Evolutionary conservation across 2,113 vertebrate species (phyloP).

Genomic region (Boleophthalmus pectinirostris): DNA sequence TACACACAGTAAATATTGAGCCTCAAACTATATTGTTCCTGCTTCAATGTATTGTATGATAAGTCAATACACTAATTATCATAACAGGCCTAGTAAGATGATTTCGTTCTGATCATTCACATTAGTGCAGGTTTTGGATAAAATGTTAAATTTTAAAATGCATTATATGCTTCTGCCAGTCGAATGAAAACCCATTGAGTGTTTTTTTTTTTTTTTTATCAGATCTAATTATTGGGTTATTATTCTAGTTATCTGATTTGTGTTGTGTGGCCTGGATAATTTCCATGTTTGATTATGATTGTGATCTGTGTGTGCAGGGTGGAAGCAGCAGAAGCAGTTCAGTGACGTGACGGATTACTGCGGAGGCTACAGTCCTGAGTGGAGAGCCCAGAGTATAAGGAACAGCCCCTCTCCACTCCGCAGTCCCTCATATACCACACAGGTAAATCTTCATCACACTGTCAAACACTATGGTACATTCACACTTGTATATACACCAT

Average conservation of each 20-base stretch:
- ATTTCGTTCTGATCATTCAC: no score
- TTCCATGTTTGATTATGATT: slow-evolving; percentile 17
- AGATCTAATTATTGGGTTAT: no score
- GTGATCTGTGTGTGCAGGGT: slow-evolving; percentile 46
- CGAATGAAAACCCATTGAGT: no score
- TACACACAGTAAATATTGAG: no score
- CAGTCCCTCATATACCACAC: slow-evolving; percentile 38
- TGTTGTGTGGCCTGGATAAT: slow-evolving; percentile 8
- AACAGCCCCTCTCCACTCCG: slow-evolving; percentile 29
- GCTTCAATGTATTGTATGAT: no score
- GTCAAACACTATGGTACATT: background rate
- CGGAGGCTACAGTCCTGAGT: slow-evolving; percentile 50
- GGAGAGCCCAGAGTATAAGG: slow-evolving; percentile 46
- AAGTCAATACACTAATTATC: no score
- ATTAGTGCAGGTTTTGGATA: no score
- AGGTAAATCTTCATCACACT: slow-evolving; percentile 44
- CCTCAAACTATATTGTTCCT: no score
- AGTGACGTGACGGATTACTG: slow-evolving; percentile 72
- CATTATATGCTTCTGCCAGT: no score
- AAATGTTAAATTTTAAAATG: no score
- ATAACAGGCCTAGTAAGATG: no score
- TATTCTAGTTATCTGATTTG: background rate
- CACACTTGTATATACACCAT: background rate
- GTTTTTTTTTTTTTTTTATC: no score
- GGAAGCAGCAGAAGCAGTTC: slow-evolving; percentile 73